Conservation (phyloP, 2,888 invertebrate genomes). For the Mythimna vitellina region DNA sequence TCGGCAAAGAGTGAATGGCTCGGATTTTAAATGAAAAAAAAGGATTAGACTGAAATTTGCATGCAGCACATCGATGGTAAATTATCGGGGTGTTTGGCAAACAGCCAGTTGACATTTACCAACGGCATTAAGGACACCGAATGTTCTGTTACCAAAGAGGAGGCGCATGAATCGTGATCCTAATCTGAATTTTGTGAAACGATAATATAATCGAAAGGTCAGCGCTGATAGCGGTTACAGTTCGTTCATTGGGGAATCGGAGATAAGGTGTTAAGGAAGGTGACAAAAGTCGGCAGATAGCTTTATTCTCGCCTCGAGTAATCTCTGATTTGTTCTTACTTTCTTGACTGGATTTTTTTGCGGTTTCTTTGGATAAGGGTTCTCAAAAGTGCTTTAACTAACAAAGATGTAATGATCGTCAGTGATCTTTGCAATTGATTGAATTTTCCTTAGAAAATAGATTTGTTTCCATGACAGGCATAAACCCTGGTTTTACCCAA, state of each 20-base stretch:
- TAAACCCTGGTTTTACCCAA: background rate
- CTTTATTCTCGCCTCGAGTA: constrained; percentile 11
- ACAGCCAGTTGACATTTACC: constrained; percentile 79
- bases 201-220: constrained; percentile 57
- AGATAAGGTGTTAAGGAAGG: constrained; percentile 43
- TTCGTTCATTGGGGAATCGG: constrained; percentile 23
- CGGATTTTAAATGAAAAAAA: constrained; percentile 76
- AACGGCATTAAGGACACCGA: constrained; percentile 76
- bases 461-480: background rate
- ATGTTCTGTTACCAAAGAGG: constrained; percentile 69
- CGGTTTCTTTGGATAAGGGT: background rate
- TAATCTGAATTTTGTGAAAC: constrained; percentile 71
- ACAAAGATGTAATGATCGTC: background rate
- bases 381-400: background rate
- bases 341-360: background rate
- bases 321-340: constrained; percentile 9
- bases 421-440: background rate
- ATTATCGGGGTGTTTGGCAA: constrained; percentile 84
- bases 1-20: constrained; percentile 60
- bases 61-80: constrained; percentile 82
- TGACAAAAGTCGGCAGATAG: constrained; percentile 30
- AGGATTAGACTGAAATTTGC: constrained; percentile 80
- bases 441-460: background rate
- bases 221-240: constrained; percentile 34
- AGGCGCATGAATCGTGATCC: constrained; percentile 68